Evolutionary conservation across 1,140 invertebrate genomes (phyloP), one percentile per base, ranked within the genome.

Genomic region (Aphidius ervi): DNA sequence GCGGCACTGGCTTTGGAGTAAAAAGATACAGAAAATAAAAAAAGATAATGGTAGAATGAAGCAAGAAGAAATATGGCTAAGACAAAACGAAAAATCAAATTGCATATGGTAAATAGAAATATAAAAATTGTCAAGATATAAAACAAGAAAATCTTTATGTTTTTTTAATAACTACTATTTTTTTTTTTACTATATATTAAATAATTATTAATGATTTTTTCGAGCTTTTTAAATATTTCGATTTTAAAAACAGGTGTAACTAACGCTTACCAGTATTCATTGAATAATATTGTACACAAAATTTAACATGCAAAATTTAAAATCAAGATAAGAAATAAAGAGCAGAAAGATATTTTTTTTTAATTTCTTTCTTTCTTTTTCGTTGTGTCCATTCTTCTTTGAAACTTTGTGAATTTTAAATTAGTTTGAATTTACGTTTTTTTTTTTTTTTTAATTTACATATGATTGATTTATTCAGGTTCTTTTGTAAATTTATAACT

Each of bases 21-120:
- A 31, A 16, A 31, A 31, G 23, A 31, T 31, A 31, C 23, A 31
- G 23, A 31, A 31, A 31, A 31, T 31, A 31, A 31, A 31, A 31
- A 16, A 31, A 59, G 37, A 62, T 31, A 63, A 57, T 52, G 59
- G 62, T 41, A 65, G 62, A 61, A 62, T 46, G 64, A 61, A 63
- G 65, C 61, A 67, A 57, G 65, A 65, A 56, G 58, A 63, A 64
- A 43, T 42, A 65, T 63, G 59, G 49, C 57, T 23, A 1, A 23
- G 58, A 65, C 70, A 77, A 77, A 76, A 74, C 63, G 70, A 75
- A 76, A 69, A 74, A 74, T 72, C 63, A 56, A 65, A 68, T 65
- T 65, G 66, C 67, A 70, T 75, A 72, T 74, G 75, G 73, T 68
- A 68, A 65, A 55, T 65, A 59, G 52, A 56, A 16, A 16, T 16